Evolutionary conservation across 2,888 invertebrate species (phyloP).

Genomic region (Vesta saturnalis): DNA sequence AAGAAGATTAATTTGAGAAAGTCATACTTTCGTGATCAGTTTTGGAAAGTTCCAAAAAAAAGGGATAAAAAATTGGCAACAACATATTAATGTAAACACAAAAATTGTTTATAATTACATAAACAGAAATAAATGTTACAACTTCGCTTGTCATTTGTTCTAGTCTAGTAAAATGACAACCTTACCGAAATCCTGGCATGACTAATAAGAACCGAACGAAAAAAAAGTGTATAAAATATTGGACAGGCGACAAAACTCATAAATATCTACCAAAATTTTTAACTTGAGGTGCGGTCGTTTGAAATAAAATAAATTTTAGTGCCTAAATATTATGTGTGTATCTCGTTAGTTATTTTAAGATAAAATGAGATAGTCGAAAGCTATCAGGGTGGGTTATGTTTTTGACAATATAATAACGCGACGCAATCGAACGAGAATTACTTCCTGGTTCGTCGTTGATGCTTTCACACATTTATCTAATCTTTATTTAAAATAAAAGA

Average conservation of each 20-base stretch:
- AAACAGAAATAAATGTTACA: conserved; percentile 21
- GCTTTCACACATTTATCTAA: conserved; percentile 9
- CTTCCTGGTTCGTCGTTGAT: conserved; percentile 7
- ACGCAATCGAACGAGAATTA: neutral
- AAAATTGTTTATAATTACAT: conserved; percentile 18
- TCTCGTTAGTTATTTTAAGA: neutral
- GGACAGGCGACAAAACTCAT: conserved; percentile 53
- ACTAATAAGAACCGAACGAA: conserved; percentile 36
- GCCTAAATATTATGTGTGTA: neutral
- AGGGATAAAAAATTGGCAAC: neutral
- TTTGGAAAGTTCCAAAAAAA: neutral
- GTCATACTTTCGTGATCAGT: too few species aligned
- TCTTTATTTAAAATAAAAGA: conserved; percentile 17
- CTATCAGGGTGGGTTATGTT: conserved; percentile 10
- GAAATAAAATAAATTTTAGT: conserved; percentile 18
- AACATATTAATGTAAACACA: conserved; percentile 7
- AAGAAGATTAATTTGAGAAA: too few species aligned
- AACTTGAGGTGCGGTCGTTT: conserved; percentile 51
- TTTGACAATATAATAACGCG: conserved; percentile 2
- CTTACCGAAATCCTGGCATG: conserved; percentile 45
- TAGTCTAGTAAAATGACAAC: conserved; percentile 46
- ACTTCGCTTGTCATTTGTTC: conserved; percentile 44
- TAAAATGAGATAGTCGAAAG: neutral
- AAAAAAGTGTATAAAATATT: conserved; percentile 50
- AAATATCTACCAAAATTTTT: conserved; percentile 50